Percentiles rank a stretch among this genome's conserved stretches.
Conservation (phyloP, 2,113 vertebrate genomes). For the Felis chaus region DNA sequence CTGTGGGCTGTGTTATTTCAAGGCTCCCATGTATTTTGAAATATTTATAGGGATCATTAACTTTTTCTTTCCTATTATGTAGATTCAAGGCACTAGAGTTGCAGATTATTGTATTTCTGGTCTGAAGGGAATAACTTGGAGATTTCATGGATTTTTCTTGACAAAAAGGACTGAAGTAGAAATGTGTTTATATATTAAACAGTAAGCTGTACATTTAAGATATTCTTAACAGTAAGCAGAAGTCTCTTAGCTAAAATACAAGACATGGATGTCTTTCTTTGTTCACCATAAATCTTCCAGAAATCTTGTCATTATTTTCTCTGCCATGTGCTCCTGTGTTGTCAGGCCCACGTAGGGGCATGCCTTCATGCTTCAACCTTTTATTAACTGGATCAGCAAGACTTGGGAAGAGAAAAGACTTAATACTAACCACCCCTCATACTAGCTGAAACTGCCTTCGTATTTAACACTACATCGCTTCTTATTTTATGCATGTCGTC, state of each 20-base stretch:
- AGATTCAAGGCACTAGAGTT: neutral
- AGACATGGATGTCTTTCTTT: neutral
- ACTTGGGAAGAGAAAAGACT: neutral
- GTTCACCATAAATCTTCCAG: neutral
- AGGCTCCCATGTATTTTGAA: neutral
- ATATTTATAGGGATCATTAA: constrained; percentile 15
- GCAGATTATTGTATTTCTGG: neutral
- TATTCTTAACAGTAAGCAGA: neutral
- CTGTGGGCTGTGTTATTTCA: neutral
- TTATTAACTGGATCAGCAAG: neutral
- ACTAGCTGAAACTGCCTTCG: neutral
- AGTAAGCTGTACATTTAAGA: neutral
- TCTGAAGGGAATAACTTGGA: neutral
- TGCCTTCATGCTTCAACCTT: neutral
- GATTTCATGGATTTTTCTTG: constrained; percentile 42
- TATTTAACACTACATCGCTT: neutral
- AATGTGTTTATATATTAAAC: neutral
- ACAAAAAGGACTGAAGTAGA: neutral
- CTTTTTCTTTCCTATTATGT: constrained; percentile 7
- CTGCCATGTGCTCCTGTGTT: neutral
- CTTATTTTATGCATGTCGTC: neutral
- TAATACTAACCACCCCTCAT: neutral
- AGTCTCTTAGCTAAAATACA: neutral
- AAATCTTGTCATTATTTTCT: neutral
- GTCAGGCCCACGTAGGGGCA: neutral